Conservation (phyloP, 2,113 vertebrate species). For the Gymnobelideus leadbeateri region DNA sequence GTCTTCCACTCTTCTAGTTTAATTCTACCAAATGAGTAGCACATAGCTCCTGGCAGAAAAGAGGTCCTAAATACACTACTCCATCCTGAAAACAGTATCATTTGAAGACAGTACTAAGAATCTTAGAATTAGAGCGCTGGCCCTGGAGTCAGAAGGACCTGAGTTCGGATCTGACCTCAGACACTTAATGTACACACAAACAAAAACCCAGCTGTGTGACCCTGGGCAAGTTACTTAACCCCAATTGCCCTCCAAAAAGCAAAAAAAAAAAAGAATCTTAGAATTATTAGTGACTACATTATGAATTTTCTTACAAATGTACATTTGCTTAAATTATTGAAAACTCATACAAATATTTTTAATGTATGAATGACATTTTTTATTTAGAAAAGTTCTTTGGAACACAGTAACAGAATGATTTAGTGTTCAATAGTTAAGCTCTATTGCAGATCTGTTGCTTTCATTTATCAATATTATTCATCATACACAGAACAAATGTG, state of each 20-base stretch:
- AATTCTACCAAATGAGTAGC: constrained; percentile 66
- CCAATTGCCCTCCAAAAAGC: too few species aligned
- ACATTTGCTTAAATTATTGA: constrained; percentile 48
- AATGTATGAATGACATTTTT: constrained; percentile 55
- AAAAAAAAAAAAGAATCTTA: constrained; percentile 53
- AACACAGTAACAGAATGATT: constrained; percentile 68
- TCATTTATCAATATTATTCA: constrained; percentile 79
- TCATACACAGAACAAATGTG: constrained; percentile 68
- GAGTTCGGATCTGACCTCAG: too few species aligned
- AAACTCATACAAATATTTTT: constrained; percentile 68
- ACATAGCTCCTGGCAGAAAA: constrained; percentile 64
- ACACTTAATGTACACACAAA: too few species aligned
- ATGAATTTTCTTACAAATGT: constrained; percentile 60
- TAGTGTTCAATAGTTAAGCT: constrained; percentile 68
- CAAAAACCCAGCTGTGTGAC: too few species aligned
- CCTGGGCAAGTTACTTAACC: too few species aligned
- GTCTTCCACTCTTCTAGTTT: constrained; percentile 64
- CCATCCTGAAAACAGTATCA: constrained; percentile 64
- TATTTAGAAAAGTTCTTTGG: constrained; percentile 66
- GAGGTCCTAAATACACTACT: constrained; percentile 64
- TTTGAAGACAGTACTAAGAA: constrained; percentile 58
- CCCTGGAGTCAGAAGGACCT: too few species aligned
- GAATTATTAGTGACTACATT: constrained; percentile 50
- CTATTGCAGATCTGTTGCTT: constrained; percentile 62
- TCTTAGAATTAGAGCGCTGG: constrained; percentile 68